Base-by-base conservation (phyloP, 1,140 invertebrate species). In the Homalodisca vitripennis region DNA sequence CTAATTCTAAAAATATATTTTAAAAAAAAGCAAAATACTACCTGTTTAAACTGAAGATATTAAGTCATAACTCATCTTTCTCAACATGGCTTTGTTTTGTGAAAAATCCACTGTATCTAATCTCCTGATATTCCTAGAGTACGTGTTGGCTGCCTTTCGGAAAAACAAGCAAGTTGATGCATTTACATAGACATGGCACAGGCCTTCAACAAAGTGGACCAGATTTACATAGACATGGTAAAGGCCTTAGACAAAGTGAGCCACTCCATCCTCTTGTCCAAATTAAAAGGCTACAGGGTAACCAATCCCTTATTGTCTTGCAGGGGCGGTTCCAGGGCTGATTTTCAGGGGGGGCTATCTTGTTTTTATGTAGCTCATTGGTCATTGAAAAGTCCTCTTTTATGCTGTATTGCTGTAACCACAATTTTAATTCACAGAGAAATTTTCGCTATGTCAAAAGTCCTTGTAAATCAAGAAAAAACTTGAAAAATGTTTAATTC, bases 71-170 rank as follows among this genome's bases (percentile, higher is more conserved):
- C 22, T 20, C 48, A 51, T 22, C 48, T 22, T 3, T 20, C 48
- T 12, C 48, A 51, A n/a, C 48, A 51, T 51, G 48, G 48, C 6
- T 51, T 51, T 51, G 48, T n/a, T 51, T 20, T 3, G n/a, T 20
- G 48, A 22, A 20, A 51, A n/a, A 51, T 51, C 48, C 3, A 51
- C 48, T 20, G 48, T 51, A 22, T 51, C 48, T 3, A 51, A 51
- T 22, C 48, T 51, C 3, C n/a, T 51, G n/a, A 14, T 51, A 12
- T 51, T 51, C 48, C 48, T 20, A 51, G 48, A 51, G 22, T 51
- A 51, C 22, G 48, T 51, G 3, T n/a, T 51, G 48, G 48, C 48
- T 51, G 48, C 48, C 48, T 51, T 51, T 51, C 48, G 48, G n/a
- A 12, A 20, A n/a, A 51, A n/a, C n/a, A 3, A 51, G n/a, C 48